Evolutionary conservation across 30 jellyfish, hydroid and myxozoan genomes (phyloP), one percentile per base, ranked within the genome.

Genomic region (Pelagia noctiluca): DNA sequence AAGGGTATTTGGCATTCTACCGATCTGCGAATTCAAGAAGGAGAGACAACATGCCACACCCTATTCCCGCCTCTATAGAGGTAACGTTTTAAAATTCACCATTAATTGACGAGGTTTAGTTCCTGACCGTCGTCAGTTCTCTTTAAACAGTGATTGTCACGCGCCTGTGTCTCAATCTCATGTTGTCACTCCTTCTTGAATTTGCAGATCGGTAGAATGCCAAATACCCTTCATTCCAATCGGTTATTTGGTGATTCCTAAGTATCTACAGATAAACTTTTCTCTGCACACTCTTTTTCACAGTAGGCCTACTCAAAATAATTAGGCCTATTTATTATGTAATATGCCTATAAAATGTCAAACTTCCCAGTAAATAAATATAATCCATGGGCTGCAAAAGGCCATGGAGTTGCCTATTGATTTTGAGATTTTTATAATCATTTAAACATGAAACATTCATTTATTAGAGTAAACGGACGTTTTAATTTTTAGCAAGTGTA

Each of bases 11-110:
- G 60, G 60, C 13, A 66, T 66, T 66, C 80, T 66, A 66, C 60
- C 61, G 60, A 31, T 3, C 60, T 26, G 60, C n/a, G 60, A 66
- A 13, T 66, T 26, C 80, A 23, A 66, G 80, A 31, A 66, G 80
- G 61, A 66, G 80, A 66, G 80, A 66, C 80, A 24, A 66, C 80
- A 24, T 66, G 80, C 80, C 80, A 47, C 83, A 8, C 83, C 83
- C 83, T 34, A 21, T 37, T 37, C 83, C 68, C 83, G 67, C 67
- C 83, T 33, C 33, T 63, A 36, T 28, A 21, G 75, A 63, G 23
- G 75, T 63, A 63, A 35, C 75, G 31, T 63, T 68, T 12, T 26
- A 5, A 10, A 68, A 63, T 63, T 63, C 35, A 63, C 46, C 75
- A 63, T 63, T 63, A 63, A n/a, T n/a, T 24, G 75, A 63, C 75